phyloP scores from a whole-genome alignment of 2,888 invertebrate genomes.

The Sinodicranocentrus sp. region DNA sequence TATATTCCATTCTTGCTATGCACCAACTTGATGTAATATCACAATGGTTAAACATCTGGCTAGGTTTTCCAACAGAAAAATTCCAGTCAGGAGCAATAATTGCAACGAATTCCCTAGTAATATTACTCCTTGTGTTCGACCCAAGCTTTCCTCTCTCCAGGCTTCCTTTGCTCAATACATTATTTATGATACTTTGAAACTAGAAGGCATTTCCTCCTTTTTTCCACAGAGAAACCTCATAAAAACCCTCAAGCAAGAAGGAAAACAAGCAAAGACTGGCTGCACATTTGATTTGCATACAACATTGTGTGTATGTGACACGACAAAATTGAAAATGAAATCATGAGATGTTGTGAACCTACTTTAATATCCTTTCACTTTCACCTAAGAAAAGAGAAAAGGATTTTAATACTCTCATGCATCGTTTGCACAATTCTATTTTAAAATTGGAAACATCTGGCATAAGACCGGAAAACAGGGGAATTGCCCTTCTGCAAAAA shows the following conservation, averaged over 20 bases:
- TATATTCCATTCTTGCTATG: too few relatives aligned
- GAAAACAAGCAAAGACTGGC: conserved; percentile 8
- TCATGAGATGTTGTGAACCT: conserved; percentile 31
- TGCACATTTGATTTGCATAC: conserved; percentile 51
- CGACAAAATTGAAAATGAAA: conserved; percentile 53
- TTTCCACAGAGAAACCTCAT: neutral
- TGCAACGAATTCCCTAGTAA: conserved; percentile 7
- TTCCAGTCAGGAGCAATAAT: neutral
- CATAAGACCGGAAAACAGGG: conserved; percentile 37
- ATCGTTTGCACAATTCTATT: conserved; percentile 36
- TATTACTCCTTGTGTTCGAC: neutral
- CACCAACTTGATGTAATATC: too few relatives aligned
- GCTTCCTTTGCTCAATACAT: conserved; percentile 38
- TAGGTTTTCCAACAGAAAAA: too few relatives aligned
- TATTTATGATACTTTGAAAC: conserved; percentile 36
- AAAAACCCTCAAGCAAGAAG: conserved; percentile 16
- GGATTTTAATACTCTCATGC: conserved; percentile 21
- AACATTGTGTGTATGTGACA: conserved; percentile 50
- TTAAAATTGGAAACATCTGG: conserved; percentile 44
- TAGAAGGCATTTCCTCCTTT: neutral
- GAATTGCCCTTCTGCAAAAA: conserved; percentile 27
- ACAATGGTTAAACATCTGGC: too few relatives aligned
- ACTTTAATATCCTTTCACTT: conserved; percentile 7
- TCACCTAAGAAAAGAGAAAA: neutral
- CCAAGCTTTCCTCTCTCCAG: neutral